Conservation (phyloP, 2,888 invertebrate genomes). For the Ophion costatus region DNA sequence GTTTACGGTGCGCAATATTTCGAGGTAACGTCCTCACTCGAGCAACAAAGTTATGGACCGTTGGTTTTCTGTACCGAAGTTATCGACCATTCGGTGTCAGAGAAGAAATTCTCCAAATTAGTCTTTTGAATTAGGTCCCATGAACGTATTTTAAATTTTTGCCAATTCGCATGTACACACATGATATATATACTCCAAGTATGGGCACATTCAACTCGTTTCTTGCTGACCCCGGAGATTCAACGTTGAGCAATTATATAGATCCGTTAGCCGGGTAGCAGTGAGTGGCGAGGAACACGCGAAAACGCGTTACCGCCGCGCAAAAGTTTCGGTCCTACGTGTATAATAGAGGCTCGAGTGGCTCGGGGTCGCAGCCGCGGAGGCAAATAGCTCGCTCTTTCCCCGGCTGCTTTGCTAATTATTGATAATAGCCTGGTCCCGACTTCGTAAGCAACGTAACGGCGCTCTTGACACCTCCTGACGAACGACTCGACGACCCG, state of each 20-base stretch:
- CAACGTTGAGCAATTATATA: conserved; percentile 52
- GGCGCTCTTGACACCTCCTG: conserved; percentile 65
- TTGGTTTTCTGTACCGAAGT: no score
- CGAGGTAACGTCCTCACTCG: no score
- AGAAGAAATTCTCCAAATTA: no score
- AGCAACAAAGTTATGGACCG: no score
- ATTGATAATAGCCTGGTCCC: conserved; percentile 65
- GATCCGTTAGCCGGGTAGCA: conserved; percentile 24
- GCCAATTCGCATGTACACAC: neutral
- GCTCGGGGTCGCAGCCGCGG: conserved; percentile 24
- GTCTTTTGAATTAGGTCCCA: no score
- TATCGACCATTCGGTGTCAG: no score
- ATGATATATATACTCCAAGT: neutral
- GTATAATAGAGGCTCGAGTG: conserved; percentile 27
- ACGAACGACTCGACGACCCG: conserved; percentile 61
- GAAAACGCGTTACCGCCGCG: conserved; percentile 37
- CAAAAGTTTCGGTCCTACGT: conserved; percentile 36
- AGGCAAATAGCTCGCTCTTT: conserved; percentile 23
- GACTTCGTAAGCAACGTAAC: conserved; percentile 53
- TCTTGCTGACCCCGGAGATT: conserved; percentile 33
- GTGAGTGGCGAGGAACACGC: conserved; percentile 39
- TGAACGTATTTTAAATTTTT: no score
- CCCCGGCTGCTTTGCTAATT: conserved; percentile 58
- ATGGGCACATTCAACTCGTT: neutral
- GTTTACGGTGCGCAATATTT: no score